These are phyloP conservation scores for Drosophila basisetae DNA, from an alignment of 2,888 invertebrate genomes.

Conservation along the genomic window DNA sequence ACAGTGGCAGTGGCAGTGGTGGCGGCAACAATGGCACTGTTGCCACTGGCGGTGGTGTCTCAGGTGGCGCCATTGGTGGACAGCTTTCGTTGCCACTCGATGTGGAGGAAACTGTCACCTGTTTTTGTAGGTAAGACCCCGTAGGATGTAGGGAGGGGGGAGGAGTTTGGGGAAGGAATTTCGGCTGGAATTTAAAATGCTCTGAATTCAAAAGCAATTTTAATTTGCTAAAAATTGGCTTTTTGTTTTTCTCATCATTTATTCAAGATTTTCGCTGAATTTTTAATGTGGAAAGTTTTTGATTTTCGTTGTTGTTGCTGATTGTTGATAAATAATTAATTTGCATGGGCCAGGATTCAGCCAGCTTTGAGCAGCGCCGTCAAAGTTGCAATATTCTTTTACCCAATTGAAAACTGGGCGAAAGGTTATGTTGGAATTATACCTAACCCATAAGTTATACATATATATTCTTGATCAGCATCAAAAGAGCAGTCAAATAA, in stretches of 20 bases:
- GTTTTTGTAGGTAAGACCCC: constrained; percentile 91
- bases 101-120: constrained; percentile 90
- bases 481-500: neutral
- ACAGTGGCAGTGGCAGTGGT: constrained; percentile 25
- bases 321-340: neutral
- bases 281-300: neutral
- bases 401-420: neutral
- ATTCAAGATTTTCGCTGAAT: constrained; percentile 2
- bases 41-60: constrained; percentile 8
- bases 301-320: neutral
- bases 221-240: neutral
- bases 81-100: constrained; percentile 88
- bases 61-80: constrained; percentile 25
- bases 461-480: neutral
- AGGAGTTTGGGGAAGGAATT: neutral
- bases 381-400: neutral
- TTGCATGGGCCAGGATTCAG: neutral
- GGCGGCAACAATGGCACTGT: constrained; percentile 22
- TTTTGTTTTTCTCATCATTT: constrained; percentile 8
- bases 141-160: neutral
- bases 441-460: neutral
- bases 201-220: neutral
- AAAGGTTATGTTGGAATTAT: neutral
- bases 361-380: neutral
- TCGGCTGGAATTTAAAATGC: neutral